These are phyloP conservation scores for Brachionus manjavacas DNA, from an alignment of 1,140 invertebrate genomes.

Conservation along the genomic window DNA sequence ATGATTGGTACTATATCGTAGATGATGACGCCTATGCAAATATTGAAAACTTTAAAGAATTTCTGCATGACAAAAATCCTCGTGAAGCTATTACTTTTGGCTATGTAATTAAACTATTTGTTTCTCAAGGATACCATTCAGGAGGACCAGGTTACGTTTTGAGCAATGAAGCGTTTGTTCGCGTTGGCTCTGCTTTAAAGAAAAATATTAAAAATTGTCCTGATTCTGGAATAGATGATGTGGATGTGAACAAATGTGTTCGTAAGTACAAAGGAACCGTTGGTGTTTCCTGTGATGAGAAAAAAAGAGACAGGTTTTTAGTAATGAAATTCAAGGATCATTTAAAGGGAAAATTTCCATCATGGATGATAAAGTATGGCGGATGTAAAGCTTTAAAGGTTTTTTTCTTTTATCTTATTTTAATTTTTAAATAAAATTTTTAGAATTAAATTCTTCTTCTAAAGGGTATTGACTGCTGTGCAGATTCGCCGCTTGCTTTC, in stretches of 20 bases:
- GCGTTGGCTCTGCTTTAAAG: background rate
- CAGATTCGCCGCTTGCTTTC: conserved; percentile 89
- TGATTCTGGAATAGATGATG: conserved; percentile 9
- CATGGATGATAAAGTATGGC: background rate
- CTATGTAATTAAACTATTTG: background rate
- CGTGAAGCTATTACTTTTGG: conserved; percentile 44
- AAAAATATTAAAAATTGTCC: conserved; percentile 4
- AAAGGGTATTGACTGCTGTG: conserved; percentile 86
- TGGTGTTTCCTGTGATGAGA: conserved; percentile 8
- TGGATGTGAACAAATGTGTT: conserved; percentile 12
- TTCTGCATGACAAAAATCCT: conserved; percentile 47
- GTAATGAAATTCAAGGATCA: background rate
- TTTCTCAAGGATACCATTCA: background rate
- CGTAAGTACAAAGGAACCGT: background rate
- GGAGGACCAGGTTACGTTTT: conserved; percentile 53
- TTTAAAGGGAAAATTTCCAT: background rate
- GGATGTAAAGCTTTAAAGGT: background rate
- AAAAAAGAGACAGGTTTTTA: background rate
- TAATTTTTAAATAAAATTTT: background rate
- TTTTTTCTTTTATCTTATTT: background rate
- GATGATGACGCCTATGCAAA: conserved; percentile 83
- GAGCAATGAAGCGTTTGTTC: conserved; percentile 42
- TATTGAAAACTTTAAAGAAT: conserved; percentile 57
- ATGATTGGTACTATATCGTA: conserved; percentile 87
- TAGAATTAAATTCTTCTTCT: conserved; percentile 46